Percentiles rank a stretch among this genome's conserved stretches.
Conservation (phyloP, 2,113 vertebrate genomes). For the Onychostoma macrolepis region DNA sequence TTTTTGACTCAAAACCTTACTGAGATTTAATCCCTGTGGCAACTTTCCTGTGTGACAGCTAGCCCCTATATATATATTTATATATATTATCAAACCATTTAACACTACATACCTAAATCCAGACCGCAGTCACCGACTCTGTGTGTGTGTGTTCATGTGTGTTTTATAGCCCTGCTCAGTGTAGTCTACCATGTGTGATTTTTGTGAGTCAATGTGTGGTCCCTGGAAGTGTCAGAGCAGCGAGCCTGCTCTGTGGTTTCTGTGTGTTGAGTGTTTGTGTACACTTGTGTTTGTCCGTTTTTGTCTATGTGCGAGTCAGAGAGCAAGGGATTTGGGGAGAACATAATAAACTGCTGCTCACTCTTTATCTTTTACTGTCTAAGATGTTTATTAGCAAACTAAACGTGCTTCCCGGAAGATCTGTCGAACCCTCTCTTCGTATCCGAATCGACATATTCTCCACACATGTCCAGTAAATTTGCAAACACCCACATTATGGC, state of each 20-base stretch:
- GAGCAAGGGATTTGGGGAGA: constrained; percentile 53
- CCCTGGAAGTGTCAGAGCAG: constrained; percentile 72
- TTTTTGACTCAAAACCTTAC: neutral
- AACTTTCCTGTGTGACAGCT: neutral
- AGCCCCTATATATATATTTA: neutral
- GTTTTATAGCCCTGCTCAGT: constrained; percentile 46
- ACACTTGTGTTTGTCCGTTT: constrained; percentile 45
- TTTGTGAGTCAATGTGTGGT: constrained; percentile 73
- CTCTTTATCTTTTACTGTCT: constrained; percentile 69
- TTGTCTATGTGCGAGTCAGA: constrained; percentile 43
- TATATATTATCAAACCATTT: constrained; percentile 13
- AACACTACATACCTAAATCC: neutral
- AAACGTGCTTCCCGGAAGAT: constrained; percentile 62
- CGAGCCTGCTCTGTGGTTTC: constrained; percentile 70
- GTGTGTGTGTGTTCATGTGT: constrained; percentile 45
- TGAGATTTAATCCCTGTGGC: neutral
- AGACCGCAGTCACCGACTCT: neutral
- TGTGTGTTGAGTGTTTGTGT: constrained; percentile 59
- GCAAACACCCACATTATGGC: neutral
- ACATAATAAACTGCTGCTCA: constrained; percentile 64
- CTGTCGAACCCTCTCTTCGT: constrained; percentile 11
- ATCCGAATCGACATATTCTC: neutral
- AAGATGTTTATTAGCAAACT: constrained; percentile 69
- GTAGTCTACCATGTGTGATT: constrained; percentile 71
- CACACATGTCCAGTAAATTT: neutral